These are phyloP conservation scores for Melipona bicolor DNA, from an alignment of 2,888 invertebrate genomes.

Conservation along the genomic window DNA sequence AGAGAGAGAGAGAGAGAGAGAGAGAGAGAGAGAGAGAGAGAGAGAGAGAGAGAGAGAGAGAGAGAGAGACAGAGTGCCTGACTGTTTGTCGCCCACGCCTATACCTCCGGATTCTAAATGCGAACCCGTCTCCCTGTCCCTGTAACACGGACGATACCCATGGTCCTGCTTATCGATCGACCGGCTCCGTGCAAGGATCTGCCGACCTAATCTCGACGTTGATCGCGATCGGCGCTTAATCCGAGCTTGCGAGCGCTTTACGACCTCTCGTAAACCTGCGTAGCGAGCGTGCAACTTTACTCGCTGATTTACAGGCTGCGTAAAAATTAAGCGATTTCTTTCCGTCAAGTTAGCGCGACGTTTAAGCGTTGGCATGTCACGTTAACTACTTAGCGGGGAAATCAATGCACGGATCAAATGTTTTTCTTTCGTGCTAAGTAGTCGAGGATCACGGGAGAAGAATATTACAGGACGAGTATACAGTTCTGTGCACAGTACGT, in stretches of 20 bases:
- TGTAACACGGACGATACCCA: constrained; percentile 41
- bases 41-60: constrained; percentile 18
- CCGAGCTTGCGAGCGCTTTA: constrained; percentile 55
- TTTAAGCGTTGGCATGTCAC: neutral
- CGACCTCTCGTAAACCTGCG: constrained; percentile 40
- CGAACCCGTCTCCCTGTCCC: constrained; percentile 37
- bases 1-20: constrained; percentile 1
- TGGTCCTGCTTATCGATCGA: constrained; percentile 58
- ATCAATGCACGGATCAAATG: neutral
- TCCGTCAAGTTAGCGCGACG: neutral
- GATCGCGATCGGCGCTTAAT: constrained; percentile 60
- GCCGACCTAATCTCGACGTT: constrained; percentile 57
- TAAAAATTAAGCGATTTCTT: constrained; percentile 41
- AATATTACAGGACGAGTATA: too few relatives aligned
- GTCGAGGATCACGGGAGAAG: too few relatives aligned
- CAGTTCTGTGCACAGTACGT: too few relatives aligned
- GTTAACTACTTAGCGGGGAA: neutral
- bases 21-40: constrained; percentile 11
- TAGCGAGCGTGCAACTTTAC: constrained; percentile 37
- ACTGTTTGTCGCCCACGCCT: constrained; percentile 57
- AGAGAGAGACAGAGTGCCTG: constrained; percentile 9
- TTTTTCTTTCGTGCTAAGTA: too few relatives aligned
- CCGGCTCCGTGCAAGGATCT: constrained; percentile 53
- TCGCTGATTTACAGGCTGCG: constrained; percentile 30
- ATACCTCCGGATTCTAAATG: constrained; percentile 50